Evolutionary conservation across 2,888 invertebrate genomes (phyloP).

Genomic region (Seira musarum): DNA sequence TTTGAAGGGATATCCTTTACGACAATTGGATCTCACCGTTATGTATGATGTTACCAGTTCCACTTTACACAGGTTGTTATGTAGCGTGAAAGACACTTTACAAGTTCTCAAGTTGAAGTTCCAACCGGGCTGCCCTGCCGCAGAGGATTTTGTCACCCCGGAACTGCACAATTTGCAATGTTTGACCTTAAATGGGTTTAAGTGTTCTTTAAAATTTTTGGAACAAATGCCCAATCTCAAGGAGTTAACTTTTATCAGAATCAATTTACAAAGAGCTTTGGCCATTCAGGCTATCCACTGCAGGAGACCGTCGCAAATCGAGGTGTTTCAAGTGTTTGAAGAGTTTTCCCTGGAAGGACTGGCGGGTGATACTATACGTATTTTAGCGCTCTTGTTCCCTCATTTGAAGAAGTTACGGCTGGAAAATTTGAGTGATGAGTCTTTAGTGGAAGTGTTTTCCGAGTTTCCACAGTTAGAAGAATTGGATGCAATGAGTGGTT

Average conservation of each 20-base stretch:
- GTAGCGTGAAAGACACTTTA: constrained; percentile 46
- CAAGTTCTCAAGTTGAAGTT: constrained; percentile 60
- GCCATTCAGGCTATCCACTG: constrained; percentile 51
- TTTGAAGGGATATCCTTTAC: constrained; percentile 49
- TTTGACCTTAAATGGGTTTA: constrained; percentile 60
- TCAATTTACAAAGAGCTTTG: constrained; percentile 56
- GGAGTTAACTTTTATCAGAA: constrained; percentile 45
- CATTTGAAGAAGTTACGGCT: constrained; percentile 47
- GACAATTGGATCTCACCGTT: constrained; percentile 60
- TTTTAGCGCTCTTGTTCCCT: constrained; percentile 54
- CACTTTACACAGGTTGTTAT: constrained; percentile 48
- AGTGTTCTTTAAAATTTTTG: constrained; percentile 60
- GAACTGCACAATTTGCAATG: constrained; percentile 42
- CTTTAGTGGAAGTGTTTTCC: constrained; percentile 51
- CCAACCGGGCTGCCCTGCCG: constrained; percentile 58
- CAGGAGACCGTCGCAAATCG: constrained; percentile 30
- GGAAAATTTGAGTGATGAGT: constrained; percentile 61
- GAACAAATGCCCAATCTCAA: constrained; percentile 55
- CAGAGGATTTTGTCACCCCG: constrained; percentile 49
- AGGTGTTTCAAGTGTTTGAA: constrained; percentile 59
- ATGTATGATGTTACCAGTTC: constrained; percentile 59
- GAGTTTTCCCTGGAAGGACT: constrained; percentile 57
- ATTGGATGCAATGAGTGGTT: constrained; percentile 58
- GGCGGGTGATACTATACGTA: constrained; percentile 40
- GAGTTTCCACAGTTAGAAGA: constrained; percentile 53